Base-by-base conservation (phyloP, 2,888 invertebrate genomes). In the Rotaria socialis region DNA sequence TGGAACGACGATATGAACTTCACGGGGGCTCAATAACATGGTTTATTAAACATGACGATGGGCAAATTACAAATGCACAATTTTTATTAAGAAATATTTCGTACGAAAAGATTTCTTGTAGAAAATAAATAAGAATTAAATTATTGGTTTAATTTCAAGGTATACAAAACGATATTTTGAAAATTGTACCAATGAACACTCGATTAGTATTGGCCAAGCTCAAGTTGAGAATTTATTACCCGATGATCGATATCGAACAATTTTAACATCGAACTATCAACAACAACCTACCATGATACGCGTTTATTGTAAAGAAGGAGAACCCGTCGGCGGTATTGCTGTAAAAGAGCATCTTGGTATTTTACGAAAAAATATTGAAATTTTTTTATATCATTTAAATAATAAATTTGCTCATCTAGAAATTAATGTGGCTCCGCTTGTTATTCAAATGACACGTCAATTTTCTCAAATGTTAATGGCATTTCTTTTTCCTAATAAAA, bases 391-490 rank as follows among this genome's bases (percentile, higher is more conserved):
- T 52, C 14, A 52, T 52, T 52, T 52, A 52, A 52, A 52, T 52
- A 16, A 52, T 52, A 52, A 27, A 22, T 22, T 75, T 75, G 0
- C 43, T 43, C 90, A 90, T 88, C 97, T 99, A 91, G 99, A 99
- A 92, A 96, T 98, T 88, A 97, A 97, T 92, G 95, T 98, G 80
- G 96, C 96, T 24, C 97, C 98, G 16, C 96, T 89, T 94, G 95
- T 94, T 94, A 95, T 88, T 92, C 92, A 92, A 88, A 89, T 97
- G 86, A 97, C 97, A 0, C 96, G 97, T 91, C 96, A 96, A 91
- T 96, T 97, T 92, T 99, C 96, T 93, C 95, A 95, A 90, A 96
- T 96, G 80, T 96, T 99, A 95, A 93, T 98, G 89, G 95, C 95
- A 91, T 99, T 97, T 92, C 97, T 97, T 91, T 99, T 99, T 91